A percentile compares a stretch with the other conserved stretches of the same genome.
These are phyloP conservation scores for Agrenia bidenticulata DNA, from an alignment of 2,888 invertebrate species.

Conservation along the genomic window DNA sequence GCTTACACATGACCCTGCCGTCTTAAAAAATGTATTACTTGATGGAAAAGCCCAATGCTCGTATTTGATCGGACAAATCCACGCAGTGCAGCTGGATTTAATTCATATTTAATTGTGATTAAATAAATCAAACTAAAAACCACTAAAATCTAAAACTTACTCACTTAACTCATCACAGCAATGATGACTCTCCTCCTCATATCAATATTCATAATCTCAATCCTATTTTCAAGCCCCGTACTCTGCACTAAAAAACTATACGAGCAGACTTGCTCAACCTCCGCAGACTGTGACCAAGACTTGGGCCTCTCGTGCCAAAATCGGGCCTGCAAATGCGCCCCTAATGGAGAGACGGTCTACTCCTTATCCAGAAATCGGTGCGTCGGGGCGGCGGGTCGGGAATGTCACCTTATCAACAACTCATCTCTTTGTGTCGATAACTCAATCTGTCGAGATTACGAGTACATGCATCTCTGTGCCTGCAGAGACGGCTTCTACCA, in stretches of 20 bases:
- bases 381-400: conserved; percentile 39
- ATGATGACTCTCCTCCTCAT: no score
- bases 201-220: no score
- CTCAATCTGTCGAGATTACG: conserved; percentile 35
- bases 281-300: conserved; percentile 12
- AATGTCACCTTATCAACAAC: conserved; percentile 30
- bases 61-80: no score
- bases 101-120: no score
- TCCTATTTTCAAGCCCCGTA: no score
- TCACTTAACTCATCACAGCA: no score
- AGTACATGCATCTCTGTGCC: conserved; percentile 39
- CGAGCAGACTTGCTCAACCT: conserved; percentile 25
- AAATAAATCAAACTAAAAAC: no score
- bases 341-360: conserved; percentile 41
- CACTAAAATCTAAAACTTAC: no score
- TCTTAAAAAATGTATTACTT: no score
- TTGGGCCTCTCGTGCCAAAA: conserved; percentile 35
- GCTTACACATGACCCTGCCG: no score
- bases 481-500: conserved; percentile 32
- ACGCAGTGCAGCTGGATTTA: no score
- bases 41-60: no score
- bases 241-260: conserved; percentile 14
- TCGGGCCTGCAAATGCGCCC: conserved; percentile 34
- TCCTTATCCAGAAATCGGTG: conserved; percentile 36
- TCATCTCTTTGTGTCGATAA: conserved; percentile 34